Evolutionary conservation across 2,888 invertebrate genomes (phyloP), one percentile per base, ranked within the genome.

Genomic region (Pedicia rivosa): DNA sequence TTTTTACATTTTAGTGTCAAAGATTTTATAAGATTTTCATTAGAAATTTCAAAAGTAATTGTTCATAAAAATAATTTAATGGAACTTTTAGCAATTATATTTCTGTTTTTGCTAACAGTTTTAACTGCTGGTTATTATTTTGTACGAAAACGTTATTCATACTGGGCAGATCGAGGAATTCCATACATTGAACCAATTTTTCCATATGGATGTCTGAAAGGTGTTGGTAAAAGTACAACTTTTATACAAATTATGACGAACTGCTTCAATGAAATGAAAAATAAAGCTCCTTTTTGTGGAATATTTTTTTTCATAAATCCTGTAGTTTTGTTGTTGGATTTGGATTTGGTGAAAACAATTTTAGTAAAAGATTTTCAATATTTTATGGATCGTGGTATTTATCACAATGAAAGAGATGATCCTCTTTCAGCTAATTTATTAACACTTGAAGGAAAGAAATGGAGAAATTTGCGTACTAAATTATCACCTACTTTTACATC

Each of bases 401-500:
- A 41, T 10, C 38, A 40, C n/a, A 45, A 52, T 35, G 51, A 49
- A 34, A 43, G 46, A 15, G 37, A 43, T 9, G 51, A 53, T 31
- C 54, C 55, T 2, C 14, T 55, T 2, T 39, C 46, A 2, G 49
- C 40, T 1, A 48, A 52, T 40, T 40, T 56, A 22, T 46, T 52
- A 36, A 38, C 43, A 22, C 26, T 51, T 24, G 48, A 48, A 3
- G 58, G 55, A 10, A 42, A 50, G 6, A 51, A 55, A 27, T 68
- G 68, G 68, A 59, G 53, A 40, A 44, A 50, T 0, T 48, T 66
- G 42, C 48, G 68, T 3, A 45, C 53, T 2, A 63, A 65, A 22
- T 41, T 68, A 6, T 56, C 64, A 0, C 60, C 66, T 2, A 62
- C 64, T 0, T 67, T 67, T 40, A 63, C 65, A 0, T 57, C 63